phyloP scores from a whole-genome alignment of 1,140 invertebrate species.

The Globodera rostochiensis region DNA sequence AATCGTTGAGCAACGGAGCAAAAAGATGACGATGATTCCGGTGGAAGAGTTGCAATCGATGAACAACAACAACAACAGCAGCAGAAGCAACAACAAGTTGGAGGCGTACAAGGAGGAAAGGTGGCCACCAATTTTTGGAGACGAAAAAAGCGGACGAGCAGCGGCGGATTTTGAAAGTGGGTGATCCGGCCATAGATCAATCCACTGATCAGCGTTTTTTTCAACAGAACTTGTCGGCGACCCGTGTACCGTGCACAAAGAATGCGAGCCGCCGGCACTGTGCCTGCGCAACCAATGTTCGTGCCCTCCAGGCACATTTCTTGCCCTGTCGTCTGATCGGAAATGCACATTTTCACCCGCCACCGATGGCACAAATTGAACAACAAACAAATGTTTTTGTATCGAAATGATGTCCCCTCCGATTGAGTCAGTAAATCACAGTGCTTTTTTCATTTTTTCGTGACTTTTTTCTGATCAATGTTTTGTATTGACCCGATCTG shows the following conservation, averaged over 20 bases:
- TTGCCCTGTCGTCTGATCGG: conserved; percentile 30
- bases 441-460: too few species aligned
- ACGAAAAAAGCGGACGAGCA: conserved; percentile 7
- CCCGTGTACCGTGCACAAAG: conserved; percentile 24
- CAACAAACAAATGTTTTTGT: too few species aligned
- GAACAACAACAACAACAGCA: background rate
- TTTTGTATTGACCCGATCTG: too few species aligned
- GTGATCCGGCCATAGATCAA: too few species aligned
- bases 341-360: conserved; percentile 53
- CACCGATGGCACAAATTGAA: background rate
- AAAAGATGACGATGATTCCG: conserved; percentile 1
- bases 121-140: background rate
- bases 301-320: conserved; percentile 27
- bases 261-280: conserved; percentile 39
- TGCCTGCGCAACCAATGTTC: conserved; percentile 37
- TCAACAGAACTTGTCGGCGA: conserved; percentile 29
- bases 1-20: background rate
- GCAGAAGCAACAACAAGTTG: background rate
- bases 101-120: background rate
- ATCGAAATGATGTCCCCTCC: too few species aligned
- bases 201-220: too few species aligned
- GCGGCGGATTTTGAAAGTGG: conserved; percentile 12
- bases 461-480: too few species aligned
- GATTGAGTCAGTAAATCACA: too few species aligned
- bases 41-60: background rate